Base-by-base conservation (phyloP, 2,797 vertebrate genomes). In the Chaunax sp. region DNA sequence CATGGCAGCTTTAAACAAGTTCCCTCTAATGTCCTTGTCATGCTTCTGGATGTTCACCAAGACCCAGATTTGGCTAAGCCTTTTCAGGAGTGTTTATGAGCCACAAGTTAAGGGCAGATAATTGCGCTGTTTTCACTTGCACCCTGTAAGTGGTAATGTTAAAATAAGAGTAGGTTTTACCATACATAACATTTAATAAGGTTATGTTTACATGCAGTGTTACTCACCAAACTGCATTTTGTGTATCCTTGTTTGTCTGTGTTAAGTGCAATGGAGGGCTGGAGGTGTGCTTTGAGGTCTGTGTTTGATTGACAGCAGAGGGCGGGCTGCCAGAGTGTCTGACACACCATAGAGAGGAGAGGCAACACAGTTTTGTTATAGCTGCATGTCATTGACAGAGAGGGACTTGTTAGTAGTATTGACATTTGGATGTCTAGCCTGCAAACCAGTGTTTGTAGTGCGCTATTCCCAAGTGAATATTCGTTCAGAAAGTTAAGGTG, bases 21-120 rank as follows among this genome's bases (percentile, higher is more conserved):
- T 81, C 52, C 9, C 52, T 59, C 49, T 72, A 52, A 68, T 78
- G 53, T 59, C 70, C 41, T 68, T 74, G 59, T 75, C 43, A 60
- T 63, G 37, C 22, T 72, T 80, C 81, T 78, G 70, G 69, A 19
- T 49, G 53, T 35, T 72, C 30, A 77, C 68, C 67, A 85, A 73
- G 80, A 67, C 28, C 47, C 63, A 75, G 64, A 76, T 86, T 84
- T 71, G 55, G 59, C 35, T 58, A 64, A 75, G 33, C 71, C 50
- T 26, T 57, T 75, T 68, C 35, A 66, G 69, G 45, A 43, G 5
- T 9, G 15, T 40, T 40, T 16, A 37, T 8, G 35, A 37, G 33
- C 13, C 46, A 67, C 57, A 28, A 2, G 16, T 11, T 33, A 38
- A 38, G 58, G 44, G 71, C 41, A 71, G 23, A 23, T 14, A 30